These are phyloP conservation scores for Melinaea marsaeus DNA, from an alignment of 2,888 invertebrate species.

Conservation along the genomic window DNA sequence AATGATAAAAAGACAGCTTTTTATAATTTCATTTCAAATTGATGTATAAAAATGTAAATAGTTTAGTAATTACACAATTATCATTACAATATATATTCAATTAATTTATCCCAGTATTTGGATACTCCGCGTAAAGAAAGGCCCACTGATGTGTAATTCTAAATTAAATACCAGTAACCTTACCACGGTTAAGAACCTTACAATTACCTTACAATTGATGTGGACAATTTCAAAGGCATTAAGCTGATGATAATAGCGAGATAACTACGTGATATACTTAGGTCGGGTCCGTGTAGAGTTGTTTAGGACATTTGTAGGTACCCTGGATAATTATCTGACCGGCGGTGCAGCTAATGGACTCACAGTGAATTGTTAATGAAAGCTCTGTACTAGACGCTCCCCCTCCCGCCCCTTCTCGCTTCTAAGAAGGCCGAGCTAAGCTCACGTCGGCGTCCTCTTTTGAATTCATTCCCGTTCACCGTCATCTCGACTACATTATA, in stretches of 20 bases:
- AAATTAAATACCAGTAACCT: neutral
- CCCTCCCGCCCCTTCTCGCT: neutral
- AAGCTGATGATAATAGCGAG: conserved; percentile 8
- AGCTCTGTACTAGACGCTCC: neutral
- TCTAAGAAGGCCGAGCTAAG: neutral
- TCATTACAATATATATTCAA: no score
- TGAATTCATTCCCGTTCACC: conserved; percentile 10
- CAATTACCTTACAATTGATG: conserved; percentile 2
- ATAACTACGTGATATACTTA: conserved; percentile 2
- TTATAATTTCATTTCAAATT: no score
- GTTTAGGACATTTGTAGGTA: conserved; percentile 14
- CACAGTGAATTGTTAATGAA: conserved; percentile 10
- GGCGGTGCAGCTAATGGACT: conserved; percentile 15
- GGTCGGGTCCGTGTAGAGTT: conserved; percentile 8
- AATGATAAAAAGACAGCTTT: no score
- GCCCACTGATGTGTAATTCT: neutral
- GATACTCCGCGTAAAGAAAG: neutral
- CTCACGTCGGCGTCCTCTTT: neutral
- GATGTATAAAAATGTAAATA: no score
- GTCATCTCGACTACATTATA: conserved; percentile 14
- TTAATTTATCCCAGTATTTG: no score
- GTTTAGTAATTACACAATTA: no score
- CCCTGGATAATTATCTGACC: conserved; percentile 18
- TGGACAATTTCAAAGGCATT: conserved; percentile 7
- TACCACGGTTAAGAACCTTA: neutral